Conservation (phyloP, 2,113 vertebrate genomes). For the Hippocampus comes region DNA sequence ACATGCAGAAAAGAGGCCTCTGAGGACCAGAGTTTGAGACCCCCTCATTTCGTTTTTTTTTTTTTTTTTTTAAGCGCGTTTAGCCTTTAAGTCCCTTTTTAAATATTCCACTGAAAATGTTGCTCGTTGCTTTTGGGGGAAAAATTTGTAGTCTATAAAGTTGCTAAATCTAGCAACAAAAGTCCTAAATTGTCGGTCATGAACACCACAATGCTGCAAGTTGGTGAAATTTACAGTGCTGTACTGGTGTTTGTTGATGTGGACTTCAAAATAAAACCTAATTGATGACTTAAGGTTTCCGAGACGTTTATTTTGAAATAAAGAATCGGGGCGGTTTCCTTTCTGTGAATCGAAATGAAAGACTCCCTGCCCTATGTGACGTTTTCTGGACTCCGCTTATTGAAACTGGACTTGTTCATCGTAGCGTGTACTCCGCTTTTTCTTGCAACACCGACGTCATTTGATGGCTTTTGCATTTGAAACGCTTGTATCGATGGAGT, state of each 20-base stretch:
- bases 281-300: not conserved
- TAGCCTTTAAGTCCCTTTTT: no score
- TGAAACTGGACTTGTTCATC: not conserved
- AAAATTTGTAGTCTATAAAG: no score
- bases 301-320: not conserved
- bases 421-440: not conserved
- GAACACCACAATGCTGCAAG: not conserved
- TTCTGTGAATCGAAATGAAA: not conserved
- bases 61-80: no score
- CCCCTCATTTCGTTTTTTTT: no score
- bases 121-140: no score
- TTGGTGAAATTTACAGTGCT: not conserved
- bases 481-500: not conserved
- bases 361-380: not conserved
- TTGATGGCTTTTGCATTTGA: not conserved
- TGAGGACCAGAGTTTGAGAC: no score
- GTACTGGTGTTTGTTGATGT: not conserved
- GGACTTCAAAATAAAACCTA: not conserved
- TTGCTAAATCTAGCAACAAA: no score
- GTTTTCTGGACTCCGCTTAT: not conserved
- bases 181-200: no score
- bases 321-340: no score
- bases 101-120: no score
- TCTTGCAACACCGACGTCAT: not conserved
- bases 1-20: no score